phyloP scores from a whole-genome alignment of 92 coral and sea anemone species.

The Palythoa grandiflora region DNA sequence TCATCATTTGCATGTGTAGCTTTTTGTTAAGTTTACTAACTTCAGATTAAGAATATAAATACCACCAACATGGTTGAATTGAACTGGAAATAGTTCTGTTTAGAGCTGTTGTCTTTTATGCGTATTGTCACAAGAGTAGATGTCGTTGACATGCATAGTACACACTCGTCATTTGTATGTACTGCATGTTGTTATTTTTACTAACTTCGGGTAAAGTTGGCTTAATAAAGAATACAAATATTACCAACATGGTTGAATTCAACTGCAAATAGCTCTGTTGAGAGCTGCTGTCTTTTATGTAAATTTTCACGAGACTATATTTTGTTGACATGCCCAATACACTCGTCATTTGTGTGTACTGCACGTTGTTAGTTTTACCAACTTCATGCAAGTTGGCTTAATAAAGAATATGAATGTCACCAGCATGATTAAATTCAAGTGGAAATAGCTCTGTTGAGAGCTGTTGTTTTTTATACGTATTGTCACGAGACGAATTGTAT shows the following conservation, averaged over 20 bases:
- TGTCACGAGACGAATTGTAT: no score
- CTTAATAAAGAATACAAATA: neutral
- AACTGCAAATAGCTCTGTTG: conserved; percentile 8
- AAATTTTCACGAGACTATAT: no score
- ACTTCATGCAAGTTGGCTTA: neutral
- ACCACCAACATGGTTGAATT: neutral
- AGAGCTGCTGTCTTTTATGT: neutral
- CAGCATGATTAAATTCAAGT: neutral
- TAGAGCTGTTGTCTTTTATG: no score
- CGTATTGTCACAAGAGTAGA: no score
- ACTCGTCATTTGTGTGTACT: neutral
- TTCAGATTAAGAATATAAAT: no score
- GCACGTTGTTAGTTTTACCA: neutral
- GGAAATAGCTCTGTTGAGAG: conserved; percentile 31
- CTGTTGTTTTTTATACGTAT: neutral
- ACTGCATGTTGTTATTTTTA: no score
- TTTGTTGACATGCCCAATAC: neutral
- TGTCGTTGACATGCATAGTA: no score
- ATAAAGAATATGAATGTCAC: neutral
- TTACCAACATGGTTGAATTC: neutral
- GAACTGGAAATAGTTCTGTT: no score
- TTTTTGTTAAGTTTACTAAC: no score
- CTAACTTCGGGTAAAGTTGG: no score
- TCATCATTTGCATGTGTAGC: no score
- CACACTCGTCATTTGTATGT: no score